These are phyloP conservation scores for Cotesia congregata DNA, from an alignment of 2,888 invertebrate species.

Conservation along the genomic window DNA sequence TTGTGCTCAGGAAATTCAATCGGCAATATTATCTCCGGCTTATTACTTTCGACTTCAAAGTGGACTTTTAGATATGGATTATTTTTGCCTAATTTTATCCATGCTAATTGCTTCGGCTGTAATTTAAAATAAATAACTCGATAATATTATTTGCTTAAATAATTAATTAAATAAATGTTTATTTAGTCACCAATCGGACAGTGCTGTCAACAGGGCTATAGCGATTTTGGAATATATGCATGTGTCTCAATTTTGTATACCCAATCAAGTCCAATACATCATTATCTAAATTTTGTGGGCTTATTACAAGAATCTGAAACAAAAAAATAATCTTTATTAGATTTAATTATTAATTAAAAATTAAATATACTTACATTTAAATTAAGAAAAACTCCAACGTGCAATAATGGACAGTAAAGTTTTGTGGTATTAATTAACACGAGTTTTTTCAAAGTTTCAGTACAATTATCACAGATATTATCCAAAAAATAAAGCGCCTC, in stretches of 20 bases:
- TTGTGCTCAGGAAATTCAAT: constrained; percentile 59
- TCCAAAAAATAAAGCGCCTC: constrained; percentile 82
- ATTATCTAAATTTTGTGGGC: constrained; percentile 83
- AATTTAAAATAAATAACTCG: constrained; percentile 41
- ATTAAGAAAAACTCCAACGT: constrained; percentile 83
- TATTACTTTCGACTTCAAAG: constrained; percentile 76
- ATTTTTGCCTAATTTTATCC: constrained; percentile 73
- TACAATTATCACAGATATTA: constrained; percentile 78
- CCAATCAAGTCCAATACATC: constrained; percentile 79
- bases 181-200: constrained; percentile 71
- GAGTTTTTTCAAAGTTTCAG: constrained; percentile 75
- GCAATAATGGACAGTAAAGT: constrained; percentile 78
- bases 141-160: constrained; percentile 4
- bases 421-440: constrained; percentile 83
- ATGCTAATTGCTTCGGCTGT: constrained; percentile 66
- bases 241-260: constrained; percentile 76
- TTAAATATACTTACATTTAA: constrained; percentile 72
- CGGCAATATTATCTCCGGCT: constrained; percentile 76
- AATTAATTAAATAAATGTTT: constrained; percentile 65
- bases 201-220: constrained; percentile 75
- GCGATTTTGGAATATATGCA: constrained; percentile 82
- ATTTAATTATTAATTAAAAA: background rate
- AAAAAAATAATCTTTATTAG: constrained; percentile 26
- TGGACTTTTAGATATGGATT: constrained; percentile 79
- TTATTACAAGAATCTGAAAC: constrained; percentile 75